Percentiles rank a stretch among this genome's conserved stretches.
phyloP scores from a whole-genome alignment of 2,888 invertebrate genomes.

The Alcis repandata region DNA sequence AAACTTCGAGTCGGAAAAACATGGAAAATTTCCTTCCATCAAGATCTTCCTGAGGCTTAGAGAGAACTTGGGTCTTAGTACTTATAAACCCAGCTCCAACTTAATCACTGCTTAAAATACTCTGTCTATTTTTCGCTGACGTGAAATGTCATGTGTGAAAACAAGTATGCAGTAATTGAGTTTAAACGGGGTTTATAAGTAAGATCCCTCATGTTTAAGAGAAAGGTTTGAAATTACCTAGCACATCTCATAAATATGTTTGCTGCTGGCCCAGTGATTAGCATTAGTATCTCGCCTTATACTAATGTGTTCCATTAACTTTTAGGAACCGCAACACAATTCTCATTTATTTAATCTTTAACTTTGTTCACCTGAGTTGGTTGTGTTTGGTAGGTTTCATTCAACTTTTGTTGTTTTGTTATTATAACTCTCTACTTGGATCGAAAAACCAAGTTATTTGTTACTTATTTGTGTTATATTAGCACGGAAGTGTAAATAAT shows the following conservation, averaged over 20 bases:
- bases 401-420: neutral
- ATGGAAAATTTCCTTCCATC: neutral
- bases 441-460: too few relatives aligned
- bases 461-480: too few relatives aligned
- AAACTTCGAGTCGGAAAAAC: neutral
- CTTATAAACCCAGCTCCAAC: too few relatives aligned
- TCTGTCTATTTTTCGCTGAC: too few relatives aligned
- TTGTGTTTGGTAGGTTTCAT: neutral
- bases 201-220: neutral
- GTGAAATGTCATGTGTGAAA: too few relatives aligned
- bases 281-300: neutral
- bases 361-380: neutral
- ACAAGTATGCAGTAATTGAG: too few relatives aligned
- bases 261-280: neutral
- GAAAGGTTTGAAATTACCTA: neutral
- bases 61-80: too few relatives aligned
- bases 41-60: too few relatives aligned
- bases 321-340: neutral
- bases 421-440: too few relatives aligned
- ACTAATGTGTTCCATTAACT: neutral
- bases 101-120: too few relatives aligned
- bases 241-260: neutral
- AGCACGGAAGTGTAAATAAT: too few relatives aligned
- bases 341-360: too few relatives aligned
- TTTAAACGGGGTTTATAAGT: neutral